Conservation (phyloP, 2,113 vertebrate species). For the Steatornis caripensis region DNA sequence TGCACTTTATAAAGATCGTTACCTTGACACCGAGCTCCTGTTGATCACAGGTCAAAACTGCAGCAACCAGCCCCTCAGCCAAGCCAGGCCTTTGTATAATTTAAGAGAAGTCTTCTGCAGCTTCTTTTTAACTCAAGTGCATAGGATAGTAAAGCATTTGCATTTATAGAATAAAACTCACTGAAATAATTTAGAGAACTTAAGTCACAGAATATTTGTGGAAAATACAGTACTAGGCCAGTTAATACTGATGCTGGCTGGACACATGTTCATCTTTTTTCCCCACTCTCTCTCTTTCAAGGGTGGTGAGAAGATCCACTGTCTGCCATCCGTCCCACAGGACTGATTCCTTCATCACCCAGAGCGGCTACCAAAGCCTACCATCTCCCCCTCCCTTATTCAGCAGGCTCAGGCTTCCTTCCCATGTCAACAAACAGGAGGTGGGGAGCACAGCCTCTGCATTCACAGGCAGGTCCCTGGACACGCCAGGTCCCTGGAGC, state of each 20-base stretch:
- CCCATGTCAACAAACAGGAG: neutral
- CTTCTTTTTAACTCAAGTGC: neutral
- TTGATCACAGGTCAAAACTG: neutral
- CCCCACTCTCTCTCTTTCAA: rapidly evolving
- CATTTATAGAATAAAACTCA: neutral
- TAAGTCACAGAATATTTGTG: neutral
- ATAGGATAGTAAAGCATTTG: neutral
- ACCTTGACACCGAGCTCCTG: neutral
- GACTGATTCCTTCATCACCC: neutral
- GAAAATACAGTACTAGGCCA: neutral
- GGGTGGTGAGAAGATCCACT: neutral
- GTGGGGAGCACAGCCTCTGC: neutral
- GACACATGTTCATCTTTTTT: neutral
- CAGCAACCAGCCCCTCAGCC: neutral
- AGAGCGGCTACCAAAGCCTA: neutral
- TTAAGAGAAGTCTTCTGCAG: neutral
- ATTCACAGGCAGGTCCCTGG: neutral
- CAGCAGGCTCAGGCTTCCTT: neutral
- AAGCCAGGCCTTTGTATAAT: neutral
- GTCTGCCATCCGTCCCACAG: neutral
- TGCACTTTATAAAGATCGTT: neutral
- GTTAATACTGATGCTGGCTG: neutral
- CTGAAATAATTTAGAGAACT: neutral
- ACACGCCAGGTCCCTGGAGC: too few species aligned
- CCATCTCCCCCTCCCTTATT: neutral